Evolutionary conservation across 2,888 invertebrate species (phyloP).

Genomic region (Limnephilus lunatus): DNA sequence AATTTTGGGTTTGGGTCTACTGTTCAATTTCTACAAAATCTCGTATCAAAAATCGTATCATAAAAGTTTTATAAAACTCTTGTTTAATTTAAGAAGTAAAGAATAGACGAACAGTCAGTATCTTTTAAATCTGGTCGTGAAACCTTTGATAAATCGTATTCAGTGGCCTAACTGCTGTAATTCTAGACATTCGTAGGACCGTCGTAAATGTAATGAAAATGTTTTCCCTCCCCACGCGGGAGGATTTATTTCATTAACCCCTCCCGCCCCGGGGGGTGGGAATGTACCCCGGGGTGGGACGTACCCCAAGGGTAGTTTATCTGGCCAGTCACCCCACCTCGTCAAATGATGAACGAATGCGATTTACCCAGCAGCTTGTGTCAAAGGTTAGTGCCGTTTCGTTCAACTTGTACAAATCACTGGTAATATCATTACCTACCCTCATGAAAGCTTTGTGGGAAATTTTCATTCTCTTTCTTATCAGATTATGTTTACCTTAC

Average conservation of each 20-base stretch:
- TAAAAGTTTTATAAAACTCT: no score
- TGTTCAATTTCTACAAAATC: no score
- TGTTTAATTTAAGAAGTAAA: not conserved
- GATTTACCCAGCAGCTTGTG: constrained; percentile 51
- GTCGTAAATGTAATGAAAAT: constrained; percentile 24
- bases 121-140: not conserved
- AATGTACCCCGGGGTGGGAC: not conserved
- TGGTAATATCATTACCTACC: not conserved
- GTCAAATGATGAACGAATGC: constrained; percentile 56
- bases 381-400: constrained; percentile 49
- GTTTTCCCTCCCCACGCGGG: not conserved
- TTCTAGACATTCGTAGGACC: not conserved
- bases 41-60: no score
- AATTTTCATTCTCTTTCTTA: not conserved
- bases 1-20: no score
- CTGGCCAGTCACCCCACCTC: constrained; percentile 50
- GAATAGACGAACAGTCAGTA: not conserved
- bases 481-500: constrained; percentile 4
- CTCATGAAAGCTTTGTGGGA: constrained; percentile 3
- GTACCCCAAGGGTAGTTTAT: constrained; percentile 43
- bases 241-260: constrained; percentile 57
- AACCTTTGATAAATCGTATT: not conserved
- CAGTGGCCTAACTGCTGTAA: not conserved
- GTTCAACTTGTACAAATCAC: constrained; percentile 15
- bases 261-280: not conserved